A percentile compares a stretch with the other conserved stretches of the same genome.
Conservation (phyloP, 2,797 vertebrate species). For the Rhincodon typus region DNA sequence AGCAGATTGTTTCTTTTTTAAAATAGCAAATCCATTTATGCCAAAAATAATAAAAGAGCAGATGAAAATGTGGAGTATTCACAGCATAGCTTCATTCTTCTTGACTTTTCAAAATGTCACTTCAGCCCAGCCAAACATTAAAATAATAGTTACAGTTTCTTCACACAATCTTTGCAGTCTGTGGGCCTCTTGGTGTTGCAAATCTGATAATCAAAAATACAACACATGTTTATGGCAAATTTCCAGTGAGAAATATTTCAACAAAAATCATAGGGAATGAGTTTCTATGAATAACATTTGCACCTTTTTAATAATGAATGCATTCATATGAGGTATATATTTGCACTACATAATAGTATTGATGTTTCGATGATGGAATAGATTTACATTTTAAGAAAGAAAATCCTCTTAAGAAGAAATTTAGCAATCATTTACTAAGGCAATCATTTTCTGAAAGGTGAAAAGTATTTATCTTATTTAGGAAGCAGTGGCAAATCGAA, state of each 20-base stretch:
- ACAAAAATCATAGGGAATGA: not conserved
- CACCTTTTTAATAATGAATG: constrained; percentile 33
- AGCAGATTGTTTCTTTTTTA: no score
- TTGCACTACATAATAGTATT: not conserved
- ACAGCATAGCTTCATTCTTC: not conserved
- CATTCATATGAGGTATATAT: not conserved
- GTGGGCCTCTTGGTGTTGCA: not conserved
- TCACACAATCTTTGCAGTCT: constrained; percentile 13
- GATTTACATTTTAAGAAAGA: not conserved
- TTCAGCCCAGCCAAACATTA: not conserved
- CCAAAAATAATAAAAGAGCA: not conserved
- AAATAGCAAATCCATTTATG: not conserved
- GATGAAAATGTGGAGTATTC: not conserved
- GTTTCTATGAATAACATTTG: constrained; percentile 9
- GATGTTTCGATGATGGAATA: not conserved
- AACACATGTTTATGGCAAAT: not conserved
- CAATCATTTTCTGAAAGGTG: not conserved
- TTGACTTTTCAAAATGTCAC: constrained; percentile 13
- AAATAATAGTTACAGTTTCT: constrained; percentile 16
- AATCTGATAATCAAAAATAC: constrained; percentile 16
- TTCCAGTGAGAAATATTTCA: not conserved
- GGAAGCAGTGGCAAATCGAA: not conserved
- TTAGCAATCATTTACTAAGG: not conserved
- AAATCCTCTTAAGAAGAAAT: not conserved
- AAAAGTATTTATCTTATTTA: constrained; percentile 3